These are phyloP conservation scores for Aproaerema taeniolella DNA, from an alignment of 2,888 invertebrate species.

Conservation along the genomic window DNA sequence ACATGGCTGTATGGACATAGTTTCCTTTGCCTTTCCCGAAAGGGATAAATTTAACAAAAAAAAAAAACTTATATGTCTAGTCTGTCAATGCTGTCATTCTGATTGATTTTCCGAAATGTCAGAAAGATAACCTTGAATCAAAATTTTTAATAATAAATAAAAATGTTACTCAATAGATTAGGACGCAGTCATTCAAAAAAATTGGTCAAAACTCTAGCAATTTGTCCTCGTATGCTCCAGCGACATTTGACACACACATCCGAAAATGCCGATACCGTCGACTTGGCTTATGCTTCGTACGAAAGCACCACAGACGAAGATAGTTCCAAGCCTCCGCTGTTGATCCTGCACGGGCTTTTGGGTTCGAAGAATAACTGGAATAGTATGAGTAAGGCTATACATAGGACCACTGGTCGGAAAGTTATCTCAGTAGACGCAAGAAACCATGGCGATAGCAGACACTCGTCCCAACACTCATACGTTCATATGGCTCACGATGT, in stretches of 20 bases:
- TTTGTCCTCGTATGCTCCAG: constrained; percentile 14
- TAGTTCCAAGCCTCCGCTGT: constrained; percentile 63
- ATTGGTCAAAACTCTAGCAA: constrained; percentile 25
- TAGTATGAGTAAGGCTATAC: constrained; percentile 86
- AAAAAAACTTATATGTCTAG: too few relatives aligned
- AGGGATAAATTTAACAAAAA: too few relatives aligned
- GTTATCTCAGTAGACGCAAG: constrained; percentile 93
- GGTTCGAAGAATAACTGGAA: constrained; percentile 97
- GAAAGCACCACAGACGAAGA: constrained; percentile 20
- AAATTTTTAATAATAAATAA: constrained; percentile 18
- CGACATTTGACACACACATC: constrained; percentile 37
- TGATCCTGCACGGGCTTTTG: constrained; percentile 93
- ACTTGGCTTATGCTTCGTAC: constrained; percentile 82
- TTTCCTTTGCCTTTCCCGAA: too few relatives aligned
- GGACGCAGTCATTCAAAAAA: constrained; percentile 30
- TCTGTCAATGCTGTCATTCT: too few relatives aligned
- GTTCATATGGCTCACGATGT: constrained; percentile 81
- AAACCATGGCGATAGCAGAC: constrained; percentile 97
- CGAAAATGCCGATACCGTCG: constrained; percentile 70
- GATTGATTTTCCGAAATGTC: background rate
- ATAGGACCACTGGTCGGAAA: constrained; percentile 81
- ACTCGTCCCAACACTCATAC: constrained; percentile 85
- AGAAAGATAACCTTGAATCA: background rate
- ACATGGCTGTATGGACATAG: too few relatives aligned
- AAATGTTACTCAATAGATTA: constrained; percentile 44